Percentiles rank a stretch among this genome's conserved stretches.
phyloP scores from a whole-genome alignment of 2,797 vertebrate genomes.

The Falco biarmicus region DNA sequence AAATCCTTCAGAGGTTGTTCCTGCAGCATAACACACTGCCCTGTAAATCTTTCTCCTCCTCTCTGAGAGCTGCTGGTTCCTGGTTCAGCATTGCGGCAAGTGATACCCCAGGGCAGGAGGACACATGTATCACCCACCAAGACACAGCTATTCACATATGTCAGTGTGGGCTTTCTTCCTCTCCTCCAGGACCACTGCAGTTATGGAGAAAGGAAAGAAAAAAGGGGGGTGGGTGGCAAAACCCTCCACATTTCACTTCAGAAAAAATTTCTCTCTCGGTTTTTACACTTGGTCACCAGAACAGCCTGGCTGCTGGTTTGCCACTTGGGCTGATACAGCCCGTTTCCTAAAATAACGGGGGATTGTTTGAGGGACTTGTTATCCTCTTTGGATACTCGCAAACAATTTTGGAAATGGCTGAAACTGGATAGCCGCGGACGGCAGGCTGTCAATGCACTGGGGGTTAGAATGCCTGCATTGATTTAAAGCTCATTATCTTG shows the following conservation, averaged over 20 bases:
- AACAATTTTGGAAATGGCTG: constrained; percentile 67
- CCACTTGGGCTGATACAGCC: background rate
- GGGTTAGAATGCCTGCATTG: constrained; percentile 72
- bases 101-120: constrained; percentile 3
- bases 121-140: background rate
- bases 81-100: background rate
- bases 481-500: constrained; percentile 71
- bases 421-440: constrained; percentile 47
- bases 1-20: constrained; percentile 46
- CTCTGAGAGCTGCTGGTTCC: constrained; percentile 47
- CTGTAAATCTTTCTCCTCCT: constrained; percentile 58
- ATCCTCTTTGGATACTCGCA: constrained; percentile 48
- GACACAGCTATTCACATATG: background rate
- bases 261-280: background rate
- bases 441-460: constrained; percentile 47
- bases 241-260: background rate
- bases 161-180: background rate
- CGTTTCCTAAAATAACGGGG: constrained; percentile 55
- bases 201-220: background rate
- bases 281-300: background rate
- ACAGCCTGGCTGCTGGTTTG: constrained; percentile 2
- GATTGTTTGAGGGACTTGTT: constrained; percentile 60
- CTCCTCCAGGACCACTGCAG: background rate
- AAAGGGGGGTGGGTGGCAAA: rapidly evolving
- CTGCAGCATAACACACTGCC: background rate